Evolutionary conservation across 2,888 invertebrate genomes (phyloP).

Genomic region (Isotomurus palustris): DNA sequence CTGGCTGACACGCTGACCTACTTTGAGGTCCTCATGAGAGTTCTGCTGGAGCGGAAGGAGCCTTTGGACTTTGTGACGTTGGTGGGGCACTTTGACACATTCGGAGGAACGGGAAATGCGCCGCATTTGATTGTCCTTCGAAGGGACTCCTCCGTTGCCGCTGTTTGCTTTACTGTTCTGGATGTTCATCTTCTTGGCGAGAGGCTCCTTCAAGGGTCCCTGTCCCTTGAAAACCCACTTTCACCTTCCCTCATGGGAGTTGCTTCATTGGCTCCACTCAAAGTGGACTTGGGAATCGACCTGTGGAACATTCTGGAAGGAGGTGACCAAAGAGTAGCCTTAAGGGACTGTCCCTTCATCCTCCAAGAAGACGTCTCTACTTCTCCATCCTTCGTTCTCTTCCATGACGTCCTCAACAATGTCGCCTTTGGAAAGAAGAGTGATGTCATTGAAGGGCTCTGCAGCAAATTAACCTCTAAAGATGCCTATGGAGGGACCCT

Average conservation of each 20-base stretch:
- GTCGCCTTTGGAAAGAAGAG: too few relatives aligned
- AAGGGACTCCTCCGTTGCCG: neutral
- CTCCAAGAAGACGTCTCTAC: neutral
- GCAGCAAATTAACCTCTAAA: too few relatives aligned
- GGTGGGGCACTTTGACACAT: neutral
- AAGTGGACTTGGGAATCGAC: neutral
- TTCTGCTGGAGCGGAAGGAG: neutral
- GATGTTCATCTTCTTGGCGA: neutral
- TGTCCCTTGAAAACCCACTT: too few relatives aligned
- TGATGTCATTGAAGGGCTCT: too few relatives aligned
- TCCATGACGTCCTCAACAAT: too few relatives aligned
- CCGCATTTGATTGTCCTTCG: neutral
- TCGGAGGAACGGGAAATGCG: neutral
- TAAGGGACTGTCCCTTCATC: neutral
- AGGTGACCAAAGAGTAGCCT: neutral
- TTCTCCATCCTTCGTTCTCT: neutral
- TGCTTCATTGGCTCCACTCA: neutral
- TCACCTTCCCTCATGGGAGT: neutral
- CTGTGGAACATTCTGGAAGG: neutral
- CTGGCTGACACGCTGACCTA: neutral
- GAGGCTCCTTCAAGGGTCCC: neutral
- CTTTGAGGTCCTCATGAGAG: neutral
- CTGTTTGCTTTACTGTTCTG: neutral
- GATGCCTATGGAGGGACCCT: too few relatives aligned
- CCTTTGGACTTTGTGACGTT: neutral